phyloP scores from a whole-genome alignment of 2,888 invertebrate species.

The Latrodectus elegans region DNA sequence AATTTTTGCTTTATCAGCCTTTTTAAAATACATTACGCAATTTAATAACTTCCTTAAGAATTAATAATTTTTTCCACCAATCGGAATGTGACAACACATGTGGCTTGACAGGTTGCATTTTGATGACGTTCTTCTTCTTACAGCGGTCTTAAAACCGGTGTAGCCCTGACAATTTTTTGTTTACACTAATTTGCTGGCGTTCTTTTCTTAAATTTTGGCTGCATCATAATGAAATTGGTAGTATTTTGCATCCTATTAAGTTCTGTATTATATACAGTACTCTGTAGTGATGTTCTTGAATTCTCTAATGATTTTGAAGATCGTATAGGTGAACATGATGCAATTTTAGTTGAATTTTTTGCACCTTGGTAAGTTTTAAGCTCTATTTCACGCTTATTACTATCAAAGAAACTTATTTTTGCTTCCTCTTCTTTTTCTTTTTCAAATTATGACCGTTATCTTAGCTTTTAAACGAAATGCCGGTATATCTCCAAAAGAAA shows the following conservation, averaged over 20 bases:
- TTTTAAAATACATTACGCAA: too few species aligned
- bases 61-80: conserved; percentile 53
- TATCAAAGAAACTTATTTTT: too few species aligned
- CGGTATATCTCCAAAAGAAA: too few species aligned
- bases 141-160: conserved; percentile 42
- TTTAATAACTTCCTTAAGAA: not conserved
- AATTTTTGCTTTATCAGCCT: too few species aligned
- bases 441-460: too few species aligned
- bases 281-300: conserved; percentile 69
- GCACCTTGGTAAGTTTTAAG: conserved; percentile 59
- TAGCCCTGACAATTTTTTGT: not conserved
- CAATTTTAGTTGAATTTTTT: conserved; percentile 69
- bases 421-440: too few species aligned
- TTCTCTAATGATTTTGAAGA: conserved; percentile 69
- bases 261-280: conserved; percentile 10
- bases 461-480: too few species aligned
- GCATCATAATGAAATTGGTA: conserved; percentile 34
- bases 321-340: conserved; percentile 67
- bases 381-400: too few species aligned
- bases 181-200: not conserved
- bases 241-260: not conserved
- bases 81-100: conserved; percentile 61
- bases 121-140: conserved; percentile 50
- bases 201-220: not conserved
- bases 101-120: conserved; percentile 30